phyloP scores from a whole-genome alignment of 1,140 invertebrate genomes.

The Battus philenor region DNA sequence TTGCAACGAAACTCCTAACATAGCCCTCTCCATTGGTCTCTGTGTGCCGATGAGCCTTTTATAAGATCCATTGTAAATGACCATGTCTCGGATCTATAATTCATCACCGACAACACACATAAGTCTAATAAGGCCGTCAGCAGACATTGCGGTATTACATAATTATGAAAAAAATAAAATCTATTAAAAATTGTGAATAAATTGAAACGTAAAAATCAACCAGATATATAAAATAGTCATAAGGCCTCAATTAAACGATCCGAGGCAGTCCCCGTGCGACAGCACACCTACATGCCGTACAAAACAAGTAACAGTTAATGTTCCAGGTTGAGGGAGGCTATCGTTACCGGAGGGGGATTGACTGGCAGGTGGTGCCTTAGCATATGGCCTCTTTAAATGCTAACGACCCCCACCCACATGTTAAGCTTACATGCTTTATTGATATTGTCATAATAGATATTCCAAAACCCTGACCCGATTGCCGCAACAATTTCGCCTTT shows the following conservation, averaged over 20 bases:
- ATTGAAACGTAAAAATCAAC: too few relatives aligned
- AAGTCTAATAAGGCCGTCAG: too few relatives aligned
- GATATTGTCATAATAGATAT: constrained; percentile 30
- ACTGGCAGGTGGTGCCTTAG: constrained; percentile 41
- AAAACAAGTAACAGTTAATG: constrained; percentile 49
- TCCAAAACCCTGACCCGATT: constrained; percentile 3
- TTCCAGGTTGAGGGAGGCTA: constrained; percentile 39
- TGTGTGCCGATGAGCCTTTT: too few relatives aligned
- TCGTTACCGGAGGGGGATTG: constrained; percentile 35
- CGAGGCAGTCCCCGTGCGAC: constrained; percentile 1
- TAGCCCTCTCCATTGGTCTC: too few relatives aligned
- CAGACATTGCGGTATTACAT: not conserved
- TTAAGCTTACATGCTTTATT: constrained; percentile 41
- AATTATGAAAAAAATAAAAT: too few relatives aligned
- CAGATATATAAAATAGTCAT: too few relatives aligned
- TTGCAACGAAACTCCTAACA: too few relatives aligned
- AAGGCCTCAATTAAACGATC: too few relatives aligned
- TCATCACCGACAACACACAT: too few relatives aligned
- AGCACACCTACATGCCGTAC: constrained; percentile 5
- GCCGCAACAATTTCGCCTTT: not conserved
- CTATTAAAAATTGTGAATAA: too few relatives aligned
- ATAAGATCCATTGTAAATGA: too few relatives aligned
- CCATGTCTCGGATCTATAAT: too few relatives aligned
- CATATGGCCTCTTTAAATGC: constrained; percentile 52
- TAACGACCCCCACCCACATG: constrained; percentile 36